Base-by-base conservation (phyloP, 2,113 vertebrate genomes). In the Halichoeres trimaculatus region DNA sequence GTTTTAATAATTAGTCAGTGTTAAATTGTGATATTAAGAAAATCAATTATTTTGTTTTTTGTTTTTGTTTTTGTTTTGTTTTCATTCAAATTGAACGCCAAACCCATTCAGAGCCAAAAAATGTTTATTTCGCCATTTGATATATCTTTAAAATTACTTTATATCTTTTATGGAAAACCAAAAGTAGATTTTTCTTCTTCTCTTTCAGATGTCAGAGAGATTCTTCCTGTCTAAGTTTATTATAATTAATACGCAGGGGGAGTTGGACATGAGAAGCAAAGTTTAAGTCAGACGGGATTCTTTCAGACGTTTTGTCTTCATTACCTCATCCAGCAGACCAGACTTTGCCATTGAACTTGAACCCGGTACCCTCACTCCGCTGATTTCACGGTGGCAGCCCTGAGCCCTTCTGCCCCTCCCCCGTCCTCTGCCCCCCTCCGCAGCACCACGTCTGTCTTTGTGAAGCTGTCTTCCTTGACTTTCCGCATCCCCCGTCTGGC, bases 401-500 rank as follows among this genome's bases (percentile, higher is more conserved):
- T 35, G 40, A 73, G 17, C 71, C 61, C 63, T 55, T 48, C 50
- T 22, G 20, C 24, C 30, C 59, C 77, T 43, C 51, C 59, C 65
- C 58, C 51, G 8, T 10, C 47, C n/a, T 22, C 62, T 10, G n/a
- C 61, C 68, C 23, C 30, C 34, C 24, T 48, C 78, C 22, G 2
- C 20, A 72, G 65, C 86, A 81, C 74, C 67, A 22, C 67, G 81
- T 86, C 74, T 8, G 67, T 89, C 87, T 90, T 93, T 93, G 90
- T 92, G 70, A 83, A 84, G 82, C 90, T 92, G 89, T 92, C 90
- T 88, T 86, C 80, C 89, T 84, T 91, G 90, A 92, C 91, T 91
- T 89, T 91, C 79, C 74, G 55, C 79, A 87, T 85, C 89, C 89
- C 86, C 86, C 83, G 88, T 90, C 89, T 91, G 88, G 84, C 77